These are phyloP conservation scores for Uropetala carovei DNA, from an alignment of 2,888 invertebrate species.

Conservation along the genomic window DNA sequence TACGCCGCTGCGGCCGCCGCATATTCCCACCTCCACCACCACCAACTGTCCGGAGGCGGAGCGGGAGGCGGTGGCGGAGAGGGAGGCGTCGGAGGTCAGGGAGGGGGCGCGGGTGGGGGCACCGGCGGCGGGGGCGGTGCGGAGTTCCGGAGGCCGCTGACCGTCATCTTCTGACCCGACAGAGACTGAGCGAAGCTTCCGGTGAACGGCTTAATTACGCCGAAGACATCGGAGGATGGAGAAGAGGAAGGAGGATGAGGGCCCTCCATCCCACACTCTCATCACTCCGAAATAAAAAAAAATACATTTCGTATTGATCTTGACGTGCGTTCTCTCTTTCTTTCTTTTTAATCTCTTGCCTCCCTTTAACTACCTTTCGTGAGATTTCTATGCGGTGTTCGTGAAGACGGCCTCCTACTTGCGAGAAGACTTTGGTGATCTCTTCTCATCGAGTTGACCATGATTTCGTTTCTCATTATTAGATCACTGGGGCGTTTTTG, in stretches of 20 bases:
- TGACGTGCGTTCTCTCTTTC: constrained; percentile 16
- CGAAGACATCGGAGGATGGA: background rate
- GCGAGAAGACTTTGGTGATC: no score
- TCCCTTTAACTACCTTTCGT: no score
- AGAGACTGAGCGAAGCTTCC: constrained; percentile 71
- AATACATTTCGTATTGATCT: background rate
- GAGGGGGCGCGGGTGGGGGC: background rate
- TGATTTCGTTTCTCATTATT: no score
- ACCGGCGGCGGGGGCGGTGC: constrained; percentile 74
- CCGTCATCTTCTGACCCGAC: constrained; percentile 90
- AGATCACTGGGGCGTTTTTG: no score
- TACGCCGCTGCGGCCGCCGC: constrained; percentile 59
- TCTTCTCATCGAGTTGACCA: no score
- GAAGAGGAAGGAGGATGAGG: background rate
- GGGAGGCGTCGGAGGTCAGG: background rate
- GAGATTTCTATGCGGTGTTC: no score
- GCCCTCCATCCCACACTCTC: background rate
- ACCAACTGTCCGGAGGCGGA: constrained; percentile 48
- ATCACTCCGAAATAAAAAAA: background rate
- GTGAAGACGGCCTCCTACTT: no score
- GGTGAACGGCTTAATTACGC: background rate
- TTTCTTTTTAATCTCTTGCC: no score
- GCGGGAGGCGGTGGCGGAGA: constrained; percentile 26
- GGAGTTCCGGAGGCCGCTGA: constrained; percentile 85
- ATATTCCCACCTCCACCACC: constrained; percentile 56